These are phyloP conservation scores for Zapornia atra DNA, from an alignment of 2,113 vertebrate genomes.

Conservation along the genomic window DNA sequence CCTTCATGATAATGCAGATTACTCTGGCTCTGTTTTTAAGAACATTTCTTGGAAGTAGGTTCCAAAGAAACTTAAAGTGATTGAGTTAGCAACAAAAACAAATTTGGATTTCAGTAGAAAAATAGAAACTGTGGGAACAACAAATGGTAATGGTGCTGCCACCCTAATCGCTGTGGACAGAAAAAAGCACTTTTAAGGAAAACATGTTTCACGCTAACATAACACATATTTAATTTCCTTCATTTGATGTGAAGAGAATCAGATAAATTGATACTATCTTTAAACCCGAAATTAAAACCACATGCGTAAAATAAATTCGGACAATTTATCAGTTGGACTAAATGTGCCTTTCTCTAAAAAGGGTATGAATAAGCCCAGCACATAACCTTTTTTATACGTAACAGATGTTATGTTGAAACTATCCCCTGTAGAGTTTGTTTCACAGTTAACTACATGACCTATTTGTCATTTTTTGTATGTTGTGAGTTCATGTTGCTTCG, in stretches of 20 bases:
- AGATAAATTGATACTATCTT: background rate
- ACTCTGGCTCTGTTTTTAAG: background rate
- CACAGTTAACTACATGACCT: conserved; percentile 2
- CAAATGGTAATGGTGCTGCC: background rate
- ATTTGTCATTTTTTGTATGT: conserved; percentile 29
- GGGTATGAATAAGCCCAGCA: background rate
- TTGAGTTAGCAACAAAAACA: conserved; percentile 19
- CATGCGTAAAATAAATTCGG: background rate
- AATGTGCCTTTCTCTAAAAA: background rate
- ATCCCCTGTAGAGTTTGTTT: background rate
- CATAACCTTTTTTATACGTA: background rate
- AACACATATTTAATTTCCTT: conserved; percentile 10
- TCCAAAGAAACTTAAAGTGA: background rate
- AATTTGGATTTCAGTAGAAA: conserved; percentile 18
- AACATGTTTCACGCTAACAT: background rate
- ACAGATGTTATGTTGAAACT: background rate
- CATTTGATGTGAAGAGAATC: background rate
- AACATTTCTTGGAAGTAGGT: background rate
- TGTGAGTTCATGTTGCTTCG: background rate
- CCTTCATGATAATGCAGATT: background rate
- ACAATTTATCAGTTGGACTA: background rate
- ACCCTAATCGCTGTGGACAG: background rate
- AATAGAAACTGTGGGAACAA: background rate
- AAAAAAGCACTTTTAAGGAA: background rate
- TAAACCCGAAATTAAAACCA: conserved; percentile 3